Base-by-base conservation (phyloP, 2,797 vertebrate species). In the Rhabdophis nuchalis region DNA sequence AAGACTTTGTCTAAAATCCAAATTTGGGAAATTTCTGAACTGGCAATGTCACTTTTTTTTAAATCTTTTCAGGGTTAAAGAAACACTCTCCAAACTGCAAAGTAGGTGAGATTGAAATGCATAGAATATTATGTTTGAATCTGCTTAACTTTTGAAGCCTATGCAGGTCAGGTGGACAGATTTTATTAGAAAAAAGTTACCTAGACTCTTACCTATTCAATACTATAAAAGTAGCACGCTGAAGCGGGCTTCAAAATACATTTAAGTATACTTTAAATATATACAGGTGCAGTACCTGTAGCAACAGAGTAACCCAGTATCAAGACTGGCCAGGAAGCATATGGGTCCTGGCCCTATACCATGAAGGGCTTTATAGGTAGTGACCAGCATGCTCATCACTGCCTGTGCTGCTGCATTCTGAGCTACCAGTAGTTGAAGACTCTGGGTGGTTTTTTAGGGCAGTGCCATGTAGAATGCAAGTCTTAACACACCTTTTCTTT, bases 11-110 rank as follows among this genome's bases (percentile, higher is more conserved):
- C 60, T 36, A 54, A 20, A 27, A 29, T 56, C 18, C 53, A 56
- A 23, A 68, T 52, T 36, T 72, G 32, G 20, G 57, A 32, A 53
- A 18, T 5, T 58, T 82, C 9, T 16, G 23, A 41, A 32, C 52
- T 56, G 50, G 29, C 18, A 68, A 32, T 77, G 7, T 25, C 32
- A 50, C 68, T 46, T 53, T 0, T 54, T 57, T 88, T 93, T 89
- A 0, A 46, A 60, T 18, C 77, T 94, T 95, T 92, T 58, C 95
- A 98, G 98, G 92, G 95, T 98, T 86, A 98, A 98, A 95, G 97
- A 97, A 96, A 98, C 95, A 92, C 96, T 97, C 64, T 94, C 96
- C 90, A 98, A 97, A 94, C 58, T 98, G 7, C 96, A 96, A 92
- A 97, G 97, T 94, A 97, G 96, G 98, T 98, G 96, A 96, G 97